phyloP scores from a whole-genome alignment of 2,888 invertebrate species.

The Ceriagrion tenellum region DNA sequence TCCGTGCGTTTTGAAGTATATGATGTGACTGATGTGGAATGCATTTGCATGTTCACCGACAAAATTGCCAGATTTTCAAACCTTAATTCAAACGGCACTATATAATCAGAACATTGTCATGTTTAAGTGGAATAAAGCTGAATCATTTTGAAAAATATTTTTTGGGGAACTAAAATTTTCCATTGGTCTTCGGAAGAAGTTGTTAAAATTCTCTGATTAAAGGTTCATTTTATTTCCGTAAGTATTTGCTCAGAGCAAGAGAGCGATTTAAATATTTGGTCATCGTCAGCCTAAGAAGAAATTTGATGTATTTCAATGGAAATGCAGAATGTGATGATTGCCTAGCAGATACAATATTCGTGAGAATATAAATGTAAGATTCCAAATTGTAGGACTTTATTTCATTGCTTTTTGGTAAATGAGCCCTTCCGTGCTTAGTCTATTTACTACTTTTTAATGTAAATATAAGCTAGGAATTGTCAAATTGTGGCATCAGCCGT shows the following conservation, averaged over 20 bases:
- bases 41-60: not conserved
- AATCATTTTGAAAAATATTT: not conserved
- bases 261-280: not conserved
- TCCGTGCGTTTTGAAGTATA: not conserved
- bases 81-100: not conserved
- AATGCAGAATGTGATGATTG: not conserved
- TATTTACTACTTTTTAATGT: not conserved
- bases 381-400: not conserved
- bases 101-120: not conserved
- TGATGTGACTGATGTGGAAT: not conserved
- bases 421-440: not conserved
- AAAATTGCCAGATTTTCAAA: not conserved
- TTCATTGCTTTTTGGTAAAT: not conserved
- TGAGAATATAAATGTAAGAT: not conserved
- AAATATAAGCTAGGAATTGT: not conserved
- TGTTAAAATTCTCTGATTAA: too few species aligned
- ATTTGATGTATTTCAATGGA: not conserved
- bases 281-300: not conserved
- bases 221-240: not conserved
- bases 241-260: not conserved
- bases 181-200: too few species aligned
- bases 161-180: not conserved
- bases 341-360: not conserved
- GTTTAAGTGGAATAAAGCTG: not conserved
- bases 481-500: not conserved